A percentile compares a stretch with the other conserved stretches of the same genome.
These are phyloP conservation scores for Paracentrotus lividus DNA, from an alignment of 53 echinoderm and acorn worm genomes.

Conservation along the genomic window DNA sequence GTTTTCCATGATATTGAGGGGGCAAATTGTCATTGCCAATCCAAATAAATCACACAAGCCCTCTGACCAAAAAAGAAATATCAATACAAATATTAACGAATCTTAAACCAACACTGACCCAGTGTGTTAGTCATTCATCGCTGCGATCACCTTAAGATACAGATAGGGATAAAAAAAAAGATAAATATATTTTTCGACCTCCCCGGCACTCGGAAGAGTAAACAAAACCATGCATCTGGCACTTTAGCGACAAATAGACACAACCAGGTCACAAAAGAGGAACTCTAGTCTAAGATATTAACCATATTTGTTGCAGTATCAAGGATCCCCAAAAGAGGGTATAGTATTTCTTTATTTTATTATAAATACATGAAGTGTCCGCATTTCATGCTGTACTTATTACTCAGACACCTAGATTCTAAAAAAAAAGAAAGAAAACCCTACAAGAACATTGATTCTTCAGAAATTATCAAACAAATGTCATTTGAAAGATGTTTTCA, in stretches of 20 bases:
- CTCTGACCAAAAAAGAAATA: constrained; percentile 24
- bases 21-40: background rate
- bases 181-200: constrained; percentile 28
- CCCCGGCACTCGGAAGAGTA: background rate
- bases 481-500: too few species aligned
- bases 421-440: too few species aligned
- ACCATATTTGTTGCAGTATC: background rate
- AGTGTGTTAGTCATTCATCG: constrained; percentile 6
- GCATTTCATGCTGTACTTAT: too few species aligned
- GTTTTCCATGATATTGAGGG: background rate
- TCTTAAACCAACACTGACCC: background rate
- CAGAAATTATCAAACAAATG: too few species aligned
- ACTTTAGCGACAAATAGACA: constrained; percentile 27
- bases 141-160: constrained; percentile 16
- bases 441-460: too few species aligned
- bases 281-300: background rate
- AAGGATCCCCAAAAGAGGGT: too few species aligned
- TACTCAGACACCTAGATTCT: background rate
- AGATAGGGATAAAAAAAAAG: constrained; percentile 21
- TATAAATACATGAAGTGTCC: too few species aligned
- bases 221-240: constrained; percentile 30
- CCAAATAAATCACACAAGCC: constrained; percentile 19
- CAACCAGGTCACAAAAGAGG: constrained; percentile 23
- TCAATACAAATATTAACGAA: constrained; percentile 6
- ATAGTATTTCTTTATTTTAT: too few species aligned